Evolutionary conservation across 64 coral and sea anemone genomes (phyloP).

Genomic region (Pocillopora damicornis): DNA sequence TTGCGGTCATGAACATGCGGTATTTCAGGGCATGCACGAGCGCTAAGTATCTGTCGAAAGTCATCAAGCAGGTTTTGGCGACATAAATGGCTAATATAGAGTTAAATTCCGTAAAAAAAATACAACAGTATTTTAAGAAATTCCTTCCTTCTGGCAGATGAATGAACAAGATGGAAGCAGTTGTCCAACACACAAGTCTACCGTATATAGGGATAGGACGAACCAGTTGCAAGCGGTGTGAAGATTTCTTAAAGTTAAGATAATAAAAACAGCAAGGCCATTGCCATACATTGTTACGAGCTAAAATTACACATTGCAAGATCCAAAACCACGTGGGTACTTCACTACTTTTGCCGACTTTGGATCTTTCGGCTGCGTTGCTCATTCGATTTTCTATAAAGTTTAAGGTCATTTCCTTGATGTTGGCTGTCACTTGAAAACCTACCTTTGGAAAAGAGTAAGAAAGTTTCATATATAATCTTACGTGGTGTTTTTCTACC

Average conservation of each 20-base stretch:
- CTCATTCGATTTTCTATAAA: neutral
- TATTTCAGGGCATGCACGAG: constrained; percentile 19
- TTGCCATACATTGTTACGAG: constrained; percentile 48
- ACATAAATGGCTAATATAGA: neutral
- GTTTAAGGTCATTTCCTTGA: neutral
- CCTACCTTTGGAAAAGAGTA: neutral
- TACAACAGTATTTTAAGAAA: neutral
- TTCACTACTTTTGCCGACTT: neutral
- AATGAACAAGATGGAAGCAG: constrained; percentile 35
- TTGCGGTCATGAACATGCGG: neutral
- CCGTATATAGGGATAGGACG: constrained; percentile 39
- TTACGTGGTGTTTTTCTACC: neutral
- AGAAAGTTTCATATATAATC: neutral
- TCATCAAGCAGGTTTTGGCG: neutral
- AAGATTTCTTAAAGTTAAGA: constrained; percentile 30
- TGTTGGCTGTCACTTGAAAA: neutral
- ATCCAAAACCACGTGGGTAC: constrained; percentile 50
- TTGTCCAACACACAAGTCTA: constrained; percentile 53
- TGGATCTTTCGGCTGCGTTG: neutral
- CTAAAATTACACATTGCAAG: constrained; percentile 9
- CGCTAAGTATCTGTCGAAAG: constrained; percentile 8
- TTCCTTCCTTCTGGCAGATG: constrained; percentile 1
- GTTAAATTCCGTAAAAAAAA: neutral
- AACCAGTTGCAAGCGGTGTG: constrained; percentile 52
- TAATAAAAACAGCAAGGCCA: constrained; percentile 49